Evolutionary conservation across 1,140 invertebrate species (phyloP).

Genomic region (Eueides isabella): DNA sequence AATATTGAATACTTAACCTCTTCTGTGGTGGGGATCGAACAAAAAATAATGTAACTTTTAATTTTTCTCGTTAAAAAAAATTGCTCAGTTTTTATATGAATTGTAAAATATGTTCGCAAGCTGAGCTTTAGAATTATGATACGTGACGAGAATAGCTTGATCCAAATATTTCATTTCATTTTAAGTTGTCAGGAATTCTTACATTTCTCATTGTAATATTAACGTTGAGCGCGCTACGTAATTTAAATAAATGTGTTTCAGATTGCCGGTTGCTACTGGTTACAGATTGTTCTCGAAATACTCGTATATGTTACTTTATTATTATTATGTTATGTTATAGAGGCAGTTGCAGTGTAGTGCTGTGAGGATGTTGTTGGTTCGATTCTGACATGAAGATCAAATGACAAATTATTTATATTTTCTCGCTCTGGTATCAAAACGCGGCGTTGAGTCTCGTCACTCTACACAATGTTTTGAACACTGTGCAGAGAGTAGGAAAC

Average conservation of each 20-base stretch:
- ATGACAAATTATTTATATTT: too few relatives aligned
- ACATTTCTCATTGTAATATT: neutral
- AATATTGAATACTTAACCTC: too few relatives aligned
- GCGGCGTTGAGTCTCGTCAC: too few relatives aligned
- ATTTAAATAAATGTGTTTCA: neutral
- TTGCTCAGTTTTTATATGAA: neutral
- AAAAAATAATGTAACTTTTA: too few relatives aligned
- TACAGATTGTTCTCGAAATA: neutral
- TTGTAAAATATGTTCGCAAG: neutral
- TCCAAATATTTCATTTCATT: slow-evolving; percentile 1
- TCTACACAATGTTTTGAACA: neutral
- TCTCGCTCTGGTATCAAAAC: too few relatives aligned
- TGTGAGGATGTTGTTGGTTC: too few relatives aligned
- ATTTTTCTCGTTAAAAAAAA: neutral
- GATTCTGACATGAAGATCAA: too few relatives aligned
- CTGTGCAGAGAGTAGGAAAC: neutral
- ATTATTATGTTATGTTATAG: neutral
- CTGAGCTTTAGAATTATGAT: neutral
- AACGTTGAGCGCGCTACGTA: neutral
- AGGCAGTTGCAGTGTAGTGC: too few relatives aligned
- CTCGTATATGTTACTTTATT: too few relatives aligned
- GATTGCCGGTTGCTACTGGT: neutral
- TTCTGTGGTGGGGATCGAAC: too few relatives aligned
- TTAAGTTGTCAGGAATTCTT: slow-evolving; percentile 9
- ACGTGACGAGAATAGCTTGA: neutral